A percentile compares a stretch with the other conserved stretches of the same genome.
Conservation (phyloP, 2,888 invertebrate species). For the Sussaba pulchella region DNA sequence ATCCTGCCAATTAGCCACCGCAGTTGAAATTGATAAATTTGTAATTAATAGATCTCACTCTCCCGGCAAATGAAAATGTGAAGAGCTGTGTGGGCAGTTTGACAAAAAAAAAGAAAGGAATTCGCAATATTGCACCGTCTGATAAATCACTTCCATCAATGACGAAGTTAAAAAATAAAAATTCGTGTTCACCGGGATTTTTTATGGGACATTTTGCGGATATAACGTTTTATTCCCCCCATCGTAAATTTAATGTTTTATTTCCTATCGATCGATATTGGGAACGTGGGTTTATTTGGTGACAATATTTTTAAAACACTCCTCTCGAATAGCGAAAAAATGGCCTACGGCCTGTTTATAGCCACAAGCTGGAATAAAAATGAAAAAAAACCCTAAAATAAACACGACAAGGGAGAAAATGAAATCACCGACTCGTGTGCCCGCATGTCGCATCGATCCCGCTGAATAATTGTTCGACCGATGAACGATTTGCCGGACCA, state of each 20-base stretch:
- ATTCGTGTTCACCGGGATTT: background rate
- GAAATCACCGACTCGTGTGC: too few species aligned
- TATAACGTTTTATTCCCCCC: background rate
- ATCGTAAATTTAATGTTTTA: background rate
- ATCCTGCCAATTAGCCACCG: slow-evolving; percentile 12
- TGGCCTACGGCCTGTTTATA: background rate
- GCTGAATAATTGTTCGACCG: slow-evolving; percentile 1
- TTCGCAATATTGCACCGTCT: background rate
- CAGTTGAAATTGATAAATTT: slow-evolving; percentile 18
- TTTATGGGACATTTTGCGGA: background rate
- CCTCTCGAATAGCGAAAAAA: background rate
- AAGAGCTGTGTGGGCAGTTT: background rate
- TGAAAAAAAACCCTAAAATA: background rate
- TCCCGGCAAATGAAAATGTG: background rate
- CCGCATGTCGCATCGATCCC: background rate
- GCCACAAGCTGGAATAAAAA: background rate
- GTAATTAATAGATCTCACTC: background rate
- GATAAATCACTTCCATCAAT: background rate
- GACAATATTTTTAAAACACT: slow-evolving; percentile 15
- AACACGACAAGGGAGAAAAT: background rate
- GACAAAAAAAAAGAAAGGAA: background rate
- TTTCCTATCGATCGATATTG: slow-evolving; percentile 1
- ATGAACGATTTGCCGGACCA: background rate
- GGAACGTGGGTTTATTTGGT: background rate
- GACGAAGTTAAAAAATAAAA: background rate